phyloP scores from a whole-genome alignment of 2,797 vertebrate genomes.

The Hemibagrus guttatus region DNA sequence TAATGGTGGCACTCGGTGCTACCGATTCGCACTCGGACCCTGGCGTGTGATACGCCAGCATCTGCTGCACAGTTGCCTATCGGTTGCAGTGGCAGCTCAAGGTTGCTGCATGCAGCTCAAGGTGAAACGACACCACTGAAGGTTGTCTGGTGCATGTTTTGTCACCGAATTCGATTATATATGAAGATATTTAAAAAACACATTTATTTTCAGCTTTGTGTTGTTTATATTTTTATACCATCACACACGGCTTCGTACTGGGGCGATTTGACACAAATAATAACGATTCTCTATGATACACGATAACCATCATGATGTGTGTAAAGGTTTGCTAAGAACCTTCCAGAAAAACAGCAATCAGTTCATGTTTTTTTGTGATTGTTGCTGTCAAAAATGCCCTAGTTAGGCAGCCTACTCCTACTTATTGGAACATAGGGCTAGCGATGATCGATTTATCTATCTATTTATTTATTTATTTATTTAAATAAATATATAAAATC shows the following conservation, averaged over 20 bases:
- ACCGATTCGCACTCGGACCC: not conserved
- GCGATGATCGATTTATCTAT: too few relatives aligned
- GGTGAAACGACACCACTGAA: conserved; percentile 5
- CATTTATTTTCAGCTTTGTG: not conserved
- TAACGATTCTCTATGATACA: too few relatives aligned
- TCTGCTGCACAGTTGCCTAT: not conserved
- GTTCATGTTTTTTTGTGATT: not conserved
- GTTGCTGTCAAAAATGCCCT: not conserved
- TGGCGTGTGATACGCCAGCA: too few relatives aligned
- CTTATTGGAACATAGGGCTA: too few relatives aligned
- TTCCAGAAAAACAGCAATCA: not conserved
- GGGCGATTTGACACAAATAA: too few relatives aligned
- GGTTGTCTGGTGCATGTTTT: not conserved
- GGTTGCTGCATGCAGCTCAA: not conserved
- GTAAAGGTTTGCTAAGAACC: not conserved
- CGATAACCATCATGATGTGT: not conserved
- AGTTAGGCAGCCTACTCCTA: too few relatives aligned
- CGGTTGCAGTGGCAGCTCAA: not conserved
- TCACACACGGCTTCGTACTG: not conserved
- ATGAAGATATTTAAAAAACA: not conserved
- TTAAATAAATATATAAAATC: too few relatives aligned
- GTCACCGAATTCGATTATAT: not conserved
- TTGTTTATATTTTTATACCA: not conserved
- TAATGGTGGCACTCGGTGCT: conserved; percentile 30
- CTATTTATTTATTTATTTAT: too few relatives aligned